Base-by-base conservation (phyloP, 1,140 invertebrate genomes). In the Phthorimaea operculella region DNA sequence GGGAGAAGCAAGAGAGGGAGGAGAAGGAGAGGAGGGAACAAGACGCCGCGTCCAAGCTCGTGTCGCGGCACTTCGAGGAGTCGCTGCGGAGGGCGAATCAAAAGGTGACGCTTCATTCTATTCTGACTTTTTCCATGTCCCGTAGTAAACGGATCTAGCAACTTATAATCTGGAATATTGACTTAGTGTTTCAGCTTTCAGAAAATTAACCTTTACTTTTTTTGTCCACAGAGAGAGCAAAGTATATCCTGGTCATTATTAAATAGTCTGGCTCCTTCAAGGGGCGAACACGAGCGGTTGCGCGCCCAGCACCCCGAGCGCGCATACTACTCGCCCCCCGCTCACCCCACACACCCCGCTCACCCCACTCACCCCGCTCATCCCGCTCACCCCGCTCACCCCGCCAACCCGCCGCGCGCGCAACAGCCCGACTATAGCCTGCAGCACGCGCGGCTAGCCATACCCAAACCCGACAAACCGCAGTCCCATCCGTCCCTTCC, bases 61-160 rank as follows among this genome's bases (percentile, higher is more conserved):
- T 97, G 47, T 92, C 95, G 63, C 93, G 95, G 73, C 95, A 97
- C 86, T 97, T 97, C 80, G 92, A 94, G 76, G 93, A 96, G 84
- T 96, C 94, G 51, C 85, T 96, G 28, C 89, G 92, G 76, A 86
- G 93, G 50, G 92, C 92, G 17, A 91, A 93, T 69, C 92, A 94
- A 83, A 94, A 94, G 91, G 93, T 95, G 73, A 78, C 75, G 36
- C 8, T 12, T 2, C 36, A 12, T 39, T 39, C 2, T 28, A 28
- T 28, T 28, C 21, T 28, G 21, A n/a, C 21, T 28, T 28, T 28
- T 28, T 28, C 21, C 21, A 6, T 28, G 6, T 28, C 6, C 21
- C 21, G 6, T 6, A 28, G 21, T 28, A 28, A 28, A 6, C 21
- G 6, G 6, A 28, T 28, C 6, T 28, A 28, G 2, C 21, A 28